Conservation (phyloP, 2,113 vertebrate species). For the Corythornis cristatus region DNA sequence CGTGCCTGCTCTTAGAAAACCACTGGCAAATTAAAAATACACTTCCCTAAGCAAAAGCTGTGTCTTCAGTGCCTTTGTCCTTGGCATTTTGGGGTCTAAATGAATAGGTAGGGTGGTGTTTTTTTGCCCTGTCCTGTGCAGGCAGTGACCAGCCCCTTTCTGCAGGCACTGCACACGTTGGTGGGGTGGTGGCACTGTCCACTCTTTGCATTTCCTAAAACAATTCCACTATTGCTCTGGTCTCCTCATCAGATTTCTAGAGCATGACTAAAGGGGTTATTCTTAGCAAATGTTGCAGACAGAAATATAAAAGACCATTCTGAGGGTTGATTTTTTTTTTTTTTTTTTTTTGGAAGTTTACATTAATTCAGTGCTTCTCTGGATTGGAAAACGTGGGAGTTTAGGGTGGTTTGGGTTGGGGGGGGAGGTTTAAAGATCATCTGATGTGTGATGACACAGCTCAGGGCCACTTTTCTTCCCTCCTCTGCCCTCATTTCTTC, state of each 20-base stretch:
- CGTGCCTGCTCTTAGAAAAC: not conserved
- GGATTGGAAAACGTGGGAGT: not conserved
- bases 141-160: not conserved
- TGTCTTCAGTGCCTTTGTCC: not conserved
- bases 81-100: not conserved
- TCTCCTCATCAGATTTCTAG: conserved; percentile 17
- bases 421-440: no score
- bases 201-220: not conserved
- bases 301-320: not conserved
- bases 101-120: fast-evolving
- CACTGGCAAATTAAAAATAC: not conserved
- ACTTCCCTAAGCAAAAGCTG: not conserved
- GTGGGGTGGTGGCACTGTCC: not conserved
- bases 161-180: not conserved
- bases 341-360: not conserved
- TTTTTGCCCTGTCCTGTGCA: fast-evolving
- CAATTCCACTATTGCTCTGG: conserved; percentile 34
- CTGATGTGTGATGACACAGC: not conserved
- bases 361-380: not conserved
- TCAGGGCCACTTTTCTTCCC: not conserved
- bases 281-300: not conserved
- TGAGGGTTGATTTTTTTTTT: not conserved
- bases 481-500: not conserved
- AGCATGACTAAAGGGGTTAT: conserved; percentile 58
- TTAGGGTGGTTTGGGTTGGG: no score